Conservation (phyloP, 1,140 invertebrate genomes). For the Rhagoletis pomonella region DNA sequence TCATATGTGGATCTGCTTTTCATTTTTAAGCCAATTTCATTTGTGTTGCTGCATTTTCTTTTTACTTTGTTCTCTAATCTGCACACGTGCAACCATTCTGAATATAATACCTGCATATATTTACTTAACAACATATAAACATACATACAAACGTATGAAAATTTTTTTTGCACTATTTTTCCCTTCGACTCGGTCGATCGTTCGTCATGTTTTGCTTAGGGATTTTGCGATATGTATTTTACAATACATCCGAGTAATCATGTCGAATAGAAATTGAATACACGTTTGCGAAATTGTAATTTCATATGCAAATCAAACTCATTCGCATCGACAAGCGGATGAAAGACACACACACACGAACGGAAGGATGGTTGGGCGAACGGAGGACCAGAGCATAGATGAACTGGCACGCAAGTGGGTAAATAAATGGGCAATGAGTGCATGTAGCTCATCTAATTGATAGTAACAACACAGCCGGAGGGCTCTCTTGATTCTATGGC, state of each 20-base stretch:
- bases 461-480: slow-evolving; percentile 23
- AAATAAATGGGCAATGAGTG: not conserved
- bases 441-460: slow-evolving; percentile 51
- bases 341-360: not conserved
- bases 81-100: not conserved
- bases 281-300: slow-evolving; percentile 50
- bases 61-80: not conserved
- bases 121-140: not conserved
- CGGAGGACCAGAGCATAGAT: not conserved
- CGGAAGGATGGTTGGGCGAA: no score
- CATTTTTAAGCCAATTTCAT: slow-evolving; percentile 31
- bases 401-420: not conserved
- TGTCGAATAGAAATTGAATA: slow-evolving; percentile 48
- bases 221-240: slow-evolving; percentile 28
- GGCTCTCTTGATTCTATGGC: not conserved
- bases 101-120: not conserved
- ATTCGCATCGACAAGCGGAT: slow-evolving; percentile 20
- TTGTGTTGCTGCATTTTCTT: not conserved
- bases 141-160: not conserved
- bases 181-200: not conserved
- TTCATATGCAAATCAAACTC: slow-evolving; percentile 52
- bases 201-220: slow-evolving; percentile 47
- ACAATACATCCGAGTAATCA: slow-evolving; percentile 43
- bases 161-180: not conserved
- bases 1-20: not conserved